Evolutionary conservation across 2,797 vertebrate genomes (phyloP).

Genomic region (Accipiter superciliosus): DNA sequence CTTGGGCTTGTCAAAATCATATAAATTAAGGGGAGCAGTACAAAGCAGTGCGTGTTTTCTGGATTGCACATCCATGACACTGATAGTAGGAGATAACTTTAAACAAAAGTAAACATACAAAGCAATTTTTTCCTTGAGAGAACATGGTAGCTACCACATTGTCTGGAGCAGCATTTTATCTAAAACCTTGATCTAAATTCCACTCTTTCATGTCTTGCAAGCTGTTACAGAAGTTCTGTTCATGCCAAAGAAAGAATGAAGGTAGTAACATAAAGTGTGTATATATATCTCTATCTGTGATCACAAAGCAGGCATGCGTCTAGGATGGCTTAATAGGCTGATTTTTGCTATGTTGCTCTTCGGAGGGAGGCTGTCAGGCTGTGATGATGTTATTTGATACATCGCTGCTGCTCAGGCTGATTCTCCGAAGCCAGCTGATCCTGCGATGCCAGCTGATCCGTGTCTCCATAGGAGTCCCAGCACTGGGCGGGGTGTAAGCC

Average conservation of each 20-base stretch:
- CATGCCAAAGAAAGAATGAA: background rate
- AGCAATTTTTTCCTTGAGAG: background rate
- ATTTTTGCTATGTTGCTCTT: background rate
- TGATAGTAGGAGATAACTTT: background rate
- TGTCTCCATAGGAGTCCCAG: background rate
- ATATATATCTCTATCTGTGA: no score
- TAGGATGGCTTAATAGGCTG: background rate
- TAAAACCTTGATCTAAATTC: background rate
- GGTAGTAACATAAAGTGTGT: no score
- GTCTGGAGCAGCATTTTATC: background rate
- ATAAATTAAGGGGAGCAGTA: background rate
- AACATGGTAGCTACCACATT: background rate
- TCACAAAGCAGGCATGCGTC: background rate
- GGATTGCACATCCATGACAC: background rate
- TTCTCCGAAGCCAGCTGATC: background rate
- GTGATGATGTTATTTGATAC: background rate
- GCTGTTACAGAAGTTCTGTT: background rate
- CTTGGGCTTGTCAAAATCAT: background rate
- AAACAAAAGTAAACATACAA: background rate
- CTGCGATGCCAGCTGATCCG: rapidly evolving
- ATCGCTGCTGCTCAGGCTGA: background rate
- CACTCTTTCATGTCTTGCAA: background rate
- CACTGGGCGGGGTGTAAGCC: background rate
- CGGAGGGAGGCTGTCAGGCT: background rate
- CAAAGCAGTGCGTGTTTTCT: background rate